These are phyloP conservation scores for Oncorhynchus keta DNA, from an alignment of 2,113 vertebrate species.

Conservation along the genomic window DNA sequence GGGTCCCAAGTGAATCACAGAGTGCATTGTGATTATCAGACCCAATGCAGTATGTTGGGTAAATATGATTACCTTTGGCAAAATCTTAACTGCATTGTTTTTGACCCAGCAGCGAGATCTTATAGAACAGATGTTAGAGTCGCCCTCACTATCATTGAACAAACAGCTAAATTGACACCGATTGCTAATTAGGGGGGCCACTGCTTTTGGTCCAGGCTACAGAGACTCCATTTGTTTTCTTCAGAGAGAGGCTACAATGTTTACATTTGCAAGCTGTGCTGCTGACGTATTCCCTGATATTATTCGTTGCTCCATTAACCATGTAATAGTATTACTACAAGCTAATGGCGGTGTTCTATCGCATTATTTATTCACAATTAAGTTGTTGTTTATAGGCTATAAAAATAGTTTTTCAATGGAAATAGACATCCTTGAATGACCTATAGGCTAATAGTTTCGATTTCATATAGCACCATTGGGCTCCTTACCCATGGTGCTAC, in stretches of 20 bases:
- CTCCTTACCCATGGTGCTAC: too few species aligned
- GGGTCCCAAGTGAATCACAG: conserved; percentile 50
- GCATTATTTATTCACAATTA: too few species aligned
- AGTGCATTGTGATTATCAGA: conserved; percentile 51
- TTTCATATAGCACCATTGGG: too few species aligned
- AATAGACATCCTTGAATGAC: too few species aligned
- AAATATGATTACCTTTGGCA: conserved; percentile 73
- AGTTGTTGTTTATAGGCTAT: too few species aligned
- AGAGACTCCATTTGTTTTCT: conserved; percentile 58
- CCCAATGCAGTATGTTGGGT: conserved; percentile 74
- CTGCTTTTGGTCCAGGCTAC: conserved; percentile 56
- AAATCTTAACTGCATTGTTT: conserved; percentile 65
- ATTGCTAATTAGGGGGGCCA: conserved; percentile 75
- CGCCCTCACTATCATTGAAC: conserved; percentile 72
- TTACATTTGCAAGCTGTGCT: not conserved
- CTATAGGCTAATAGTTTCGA: too few species aligned
- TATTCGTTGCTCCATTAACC: not conserved
- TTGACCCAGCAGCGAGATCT: conserved; percentile 61
- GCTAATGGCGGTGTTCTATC: not conserved
- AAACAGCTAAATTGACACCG: conserved; percentile 74
- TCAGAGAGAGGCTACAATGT: conserved; percentile 37
- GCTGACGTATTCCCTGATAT: not conserved
- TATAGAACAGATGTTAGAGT: conserved; percentile 66
- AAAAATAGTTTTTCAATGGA: too few species aligned
- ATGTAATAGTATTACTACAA: not conserved